These are phyloP conservation scores for Larimichthys polyactis DNA, from an alignment of 2,113 vertebrate species.

Conservation along the genomic window DNA sequence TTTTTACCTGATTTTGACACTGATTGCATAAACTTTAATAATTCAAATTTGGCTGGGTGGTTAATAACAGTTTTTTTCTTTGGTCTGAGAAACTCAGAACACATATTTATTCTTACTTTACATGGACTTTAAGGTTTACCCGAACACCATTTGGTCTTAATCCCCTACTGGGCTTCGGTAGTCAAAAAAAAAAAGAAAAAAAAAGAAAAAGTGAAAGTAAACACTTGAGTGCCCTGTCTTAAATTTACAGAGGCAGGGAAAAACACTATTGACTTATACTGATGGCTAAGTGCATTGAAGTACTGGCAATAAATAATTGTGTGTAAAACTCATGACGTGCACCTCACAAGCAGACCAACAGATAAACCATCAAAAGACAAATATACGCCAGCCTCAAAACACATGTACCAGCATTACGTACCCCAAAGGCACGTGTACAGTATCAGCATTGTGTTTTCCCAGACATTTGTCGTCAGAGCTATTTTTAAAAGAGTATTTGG, in stretches of 20 bases:
- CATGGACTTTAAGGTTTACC: background rate
- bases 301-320: conserved; percentile 51
- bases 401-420: background rate
- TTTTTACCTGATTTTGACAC: no score
- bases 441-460: background rate
- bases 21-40: no score
- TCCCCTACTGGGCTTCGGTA: background rate
- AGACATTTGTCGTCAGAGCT: background rate
- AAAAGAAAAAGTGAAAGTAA: conserved; percentile 6
- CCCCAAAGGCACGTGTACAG: background rate
- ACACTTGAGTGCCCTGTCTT: conserved; percentile 10
- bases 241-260: conserved; percentile 52
- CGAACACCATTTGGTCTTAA: background rate
- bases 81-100: no score
- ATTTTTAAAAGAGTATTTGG: conserved; percentile 31
- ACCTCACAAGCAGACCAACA: conserved; percentile 19
- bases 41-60: no score
- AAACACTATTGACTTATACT: conserved; percentile 39
- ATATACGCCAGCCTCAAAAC: conserved; percentile 8
- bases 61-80: no score
- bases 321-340: conserved; percentile 40
- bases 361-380: conserved; percentile 21
- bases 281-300: conserved; percentile 55
- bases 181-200: background rate
- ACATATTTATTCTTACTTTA: no score